These are phyloP conservation scores for Watsonalla binaria DNA, from an alignment of 2,888 invertebrate species.

Conservation along the genomic window DNA sequence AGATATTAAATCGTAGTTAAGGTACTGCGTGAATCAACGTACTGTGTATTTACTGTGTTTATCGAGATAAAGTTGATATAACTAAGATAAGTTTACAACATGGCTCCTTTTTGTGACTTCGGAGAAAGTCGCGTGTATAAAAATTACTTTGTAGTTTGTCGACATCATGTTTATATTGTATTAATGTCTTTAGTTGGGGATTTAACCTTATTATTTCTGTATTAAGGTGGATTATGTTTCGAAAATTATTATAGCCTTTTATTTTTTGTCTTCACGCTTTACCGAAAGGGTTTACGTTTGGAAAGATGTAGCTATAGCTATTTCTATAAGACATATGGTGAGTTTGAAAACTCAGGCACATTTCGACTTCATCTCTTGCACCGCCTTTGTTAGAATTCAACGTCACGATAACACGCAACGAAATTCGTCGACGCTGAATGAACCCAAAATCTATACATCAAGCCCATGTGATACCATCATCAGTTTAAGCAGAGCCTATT, in stretches of 20 bases:
- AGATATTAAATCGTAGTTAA: neutral
- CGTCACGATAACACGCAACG: no score
- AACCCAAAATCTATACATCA: no score
- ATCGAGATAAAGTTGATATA: conserved; percentile 3
- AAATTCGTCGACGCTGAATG: no score
- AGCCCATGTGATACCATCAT: no score
- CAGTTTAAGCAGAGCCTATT: no score
- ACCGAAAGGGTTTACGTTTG: no score
- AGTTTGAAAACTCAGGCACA: no score
- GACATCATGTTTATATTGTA: neutral
- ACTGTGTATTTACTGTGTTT: neutral
- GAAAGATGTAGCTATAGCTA: no score
- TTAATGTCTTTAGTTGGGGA: neutral
- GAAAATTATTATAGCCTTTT: neutral
- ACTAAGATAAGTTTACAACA: neutral
- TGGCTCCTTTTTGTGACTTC: neutral
- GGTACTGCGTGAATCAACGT: neutral
- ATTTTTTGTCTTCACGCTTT: no score
- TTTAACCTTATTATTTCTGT: neutral
- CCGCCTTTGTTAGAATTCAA: no score
- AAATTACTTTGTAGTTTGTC: conserved; percentile 4
- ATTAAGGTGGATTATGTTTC: neutral
- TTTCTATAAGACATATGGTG: no score
- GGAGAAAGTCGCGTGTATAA: conserved; percentile 1
- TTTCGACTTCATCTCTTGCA: no score